Evolutionary conservation across 2,113 vertebrate genomes (phyloP).

Genomic region (Actenoides lindsayi): DNA sequence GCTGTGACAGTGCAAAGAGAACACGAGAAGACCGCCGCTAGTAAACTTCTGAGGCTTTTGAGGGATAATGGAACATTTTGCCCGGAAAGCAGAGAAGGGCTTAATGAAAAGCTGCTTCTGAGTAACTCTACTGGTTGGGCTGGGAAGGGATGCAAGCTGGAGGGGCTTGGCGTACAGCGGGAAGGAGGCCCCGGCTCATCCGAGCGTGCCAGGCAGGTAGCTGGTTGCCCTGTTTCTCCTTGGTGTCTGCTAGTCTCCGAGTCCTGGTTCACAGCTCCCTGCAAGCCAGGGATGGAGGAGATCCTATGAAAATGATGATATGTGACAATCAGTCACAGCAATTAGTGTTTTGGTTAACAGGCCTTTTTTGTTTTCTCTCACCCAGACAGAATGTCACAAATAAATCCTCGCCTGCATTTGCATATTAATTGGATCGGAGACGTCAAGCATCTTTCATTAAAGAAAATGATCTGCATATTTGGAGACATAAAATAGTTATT

Average conservation of each 20-base stretch:
- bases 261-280: conserved; percentile 79
- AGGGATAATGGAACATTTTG: background rate
- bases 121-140: background rate
- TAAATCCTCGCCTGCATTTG: conserved; percentile 99
- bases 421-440: conserved; percentile 99
- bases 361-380: conserved; percentile 99
- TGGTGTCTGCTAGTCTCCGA: conserved; percentile 70
- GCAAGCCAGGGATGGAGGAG: conserved; percentile 89
- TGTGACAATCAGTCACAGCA: conserved; percentile 99
- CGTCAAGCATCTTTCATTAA: conserved; percentile 99
- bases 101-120: background rate
- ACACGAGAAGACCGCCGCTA: accelerated
- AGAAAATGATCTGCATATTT: conserved; percentile 99
- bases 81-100: background rate
- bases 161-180: background rate
- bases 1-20: background rate
- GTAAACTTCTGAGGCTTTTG: background rate
- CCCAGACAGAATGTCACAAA: conserved; percentile 99
- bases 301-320: conserved; percentile 99
- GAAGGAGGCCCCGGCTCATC: conserved; percentile 47
- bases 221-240: conserved; percentile 81
- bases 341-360: conserved; percentile 99
- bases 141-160: conserved; percentile 9
- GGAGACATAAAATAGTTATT: conserved; percentile 99
- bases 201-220: conserved; percentile 68